phyloP scores from a whole-genome alignment of 2,113 vertebrate species.

The Pagrus major region DNA sequence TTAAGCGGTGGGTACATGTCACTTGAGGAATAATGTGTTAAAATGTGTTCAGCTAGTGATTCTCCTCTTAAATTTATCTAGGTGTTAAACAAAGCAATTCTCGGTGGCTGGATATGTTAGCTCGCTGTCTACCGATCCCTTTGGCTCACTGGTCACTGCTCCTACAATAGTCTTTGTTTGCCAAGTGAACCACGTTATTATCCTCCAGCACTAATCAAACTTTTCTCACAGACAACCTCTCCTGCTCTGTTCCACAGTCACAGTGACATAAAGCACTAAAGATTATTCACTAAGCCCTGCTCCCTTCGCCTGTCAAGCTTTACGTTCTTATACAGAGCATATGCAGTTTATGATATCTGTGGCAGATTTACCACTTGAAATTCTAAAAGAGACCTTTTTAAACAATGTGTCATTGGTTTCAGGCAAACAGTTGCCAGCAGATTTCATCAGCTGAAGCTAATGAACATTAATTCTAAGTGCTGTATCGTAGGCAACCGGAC shows the following conservation, averaged over 20 bases:
- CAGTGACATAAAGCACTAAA: not conserved
- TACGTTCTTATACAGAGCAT: not conserved
- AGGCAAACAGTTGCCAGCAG: too few species aligned
- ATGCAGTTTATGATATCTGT: not conserved
- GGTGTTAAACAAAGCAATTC: slow-evolving; percentile 6
- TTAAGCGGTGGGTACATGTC: slow-evolving; percentile 14
- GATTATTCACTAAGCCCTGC: not conserved
- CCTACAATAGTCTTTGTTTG: not conserved
- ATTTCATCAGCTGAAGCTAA: too few species aligned
- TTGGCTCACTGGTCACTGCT: not conserved
- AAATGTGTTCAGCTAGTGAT: slow-evolving; percentile 11
- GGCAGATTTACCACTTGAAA: not conserved
- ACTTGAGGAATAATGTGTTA: slow-evolving; percentile 37
- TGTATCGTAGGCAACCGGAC: too few species aligned
- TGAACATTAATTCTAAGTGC: too few species aligned
- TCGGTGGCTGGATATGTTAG: not conserved
- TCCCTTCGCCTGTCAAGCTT: too few species aligned
- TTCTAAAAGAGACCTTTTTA: too few species aligned
- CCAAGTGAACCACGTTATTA: not conserved
- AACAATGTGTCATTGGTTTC: too few species aligned
- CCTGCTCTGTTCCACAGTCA: not conserved
- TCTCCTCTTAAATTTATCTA: slow-evolving; percentile 7
- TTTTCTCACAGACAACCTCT: not conserved
- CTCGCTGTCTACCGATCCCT: not conserved
- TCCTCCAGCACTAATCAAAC: slow-evolving; percentile 6